phyloP scores from a whole-genome alignment of 2,113 vertebrate genomes.

The Daboia siamensis region DNA sequence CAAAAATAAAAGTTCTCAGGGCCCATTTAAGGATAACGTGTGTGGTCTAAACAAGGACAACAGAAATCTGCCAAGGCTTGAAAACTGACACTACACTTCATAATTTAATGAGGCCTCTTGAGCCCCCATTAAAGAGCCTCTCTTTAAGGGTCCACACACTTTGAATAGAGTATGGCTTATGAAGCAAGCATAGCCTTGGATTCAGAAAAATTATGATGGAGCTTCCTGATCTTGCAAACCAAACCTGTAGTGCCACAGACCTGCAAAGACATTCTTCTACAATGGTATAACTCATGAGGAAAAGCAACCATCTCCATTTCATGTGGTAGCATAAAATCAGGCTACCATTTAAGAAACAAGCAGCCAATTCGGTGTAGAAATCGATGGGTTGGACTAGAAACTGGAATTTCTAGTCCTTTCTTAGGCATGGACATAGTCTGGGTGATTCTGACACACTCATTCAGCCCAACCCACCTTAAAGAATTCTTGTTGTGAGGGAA shows the following conservation, averaged over 20 bases:
- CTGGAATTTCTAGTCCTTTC: not conserved
- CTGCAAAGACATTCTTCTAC: not conserved
- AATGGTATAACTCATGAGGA: not conserved
- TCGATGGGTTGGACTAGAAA: not conserved
- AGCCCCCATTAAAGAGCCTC: constrained; percentile 40
- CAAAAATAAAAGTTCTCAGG: constrained; percentile 38
- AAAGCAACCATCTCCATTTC: not conserved
- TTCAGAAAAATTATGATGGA: constrained; percentile 29
- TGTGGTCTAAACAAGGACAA: constrained; percentile 55
- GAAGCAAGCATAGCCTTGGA: constrained; percentile 54
- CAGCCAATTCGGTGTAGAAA: not conserved
- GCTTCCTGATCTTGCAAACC: not conserved
- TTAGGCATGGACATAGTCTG: not conserved
- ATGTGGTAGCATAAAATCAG: not conserved
- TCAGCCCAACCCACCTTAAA: not conserved
- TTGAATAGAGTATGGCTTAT: constrained; percentile 46
- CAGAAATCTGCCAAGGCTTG: constrained; percentile 35
- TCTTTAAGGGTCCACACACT: constrained; percentile 14
- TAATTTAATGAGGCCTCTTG: constrained; percentile 67
- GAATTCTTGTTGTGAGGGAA: not conserved
- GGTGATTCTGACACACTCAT: not conserved
- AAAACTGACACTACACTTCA: constrained; percentile 61
- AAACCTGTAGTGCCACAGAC: not conserved
- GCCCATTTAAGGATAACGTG: constrained; percentile 50
- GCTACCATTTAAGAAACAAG: not conserved